A percentile compares a stretch with the other conserved stretches of the same genome.
phyloP scores from a whole-genome alignment of 1,140 invertebrate species.

The Nasonia longicornis region DNA sequence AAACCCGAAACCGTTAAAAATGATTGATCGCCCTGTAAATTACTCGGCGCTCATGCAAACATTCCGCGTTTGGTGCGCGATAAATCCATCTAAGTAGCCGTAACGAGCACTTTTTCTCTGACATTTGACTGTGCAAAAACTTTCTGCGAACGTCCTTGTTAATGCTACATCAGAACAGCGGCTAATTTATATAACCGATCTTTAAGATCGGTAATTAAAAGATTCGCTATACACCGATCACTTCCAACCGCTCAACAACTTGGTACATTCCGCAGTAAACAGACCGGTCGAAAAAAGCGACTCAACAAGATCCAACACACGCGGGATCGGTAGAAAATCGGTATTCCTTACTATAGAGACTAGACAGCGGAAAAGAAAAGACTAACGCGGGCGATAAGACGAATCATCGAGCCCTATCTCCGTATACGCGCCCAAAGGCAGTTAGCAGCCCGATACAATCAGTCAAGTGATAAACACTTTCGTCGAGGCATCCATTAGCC shows the following conservation, averaged over 20 bases:
- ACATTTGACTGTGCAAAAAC: too few species aligned
- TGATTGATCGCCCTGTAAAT: neutral
- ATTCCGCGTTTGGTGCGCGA: neutral
- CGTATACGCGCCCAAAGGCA: neutral
- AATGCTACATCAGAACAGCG: too few species aligned
- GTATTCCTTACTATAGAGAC: neutral
- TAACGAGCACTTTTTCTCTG: neutral
- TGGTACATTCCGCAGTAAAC: too few species aligned
- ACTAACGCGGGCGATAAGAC: neutral
- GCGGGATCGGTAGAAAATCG: too few species aligned
- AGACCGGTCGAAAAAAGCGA: too few species aligned
- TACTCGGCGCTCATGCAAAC: neutral
- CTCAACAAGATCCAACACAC: too few species aligned
- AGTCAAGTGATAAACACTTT: slow-evolving; percentile 28
- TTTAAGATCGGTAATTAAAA: too few species aligned
- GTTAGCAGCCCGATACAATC: slow-evolving; percentile 9
- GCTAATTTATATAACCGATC: too few species aligned
- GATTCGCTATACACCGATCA: too few species aligned
- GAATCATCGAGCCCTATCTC: neutral
- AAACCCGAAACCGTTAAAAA: neutral
- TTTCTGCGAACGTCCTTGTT: too few species aligned
- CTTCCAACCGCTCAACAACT: too few species aligned
- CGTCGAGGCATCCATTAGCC: slow-evolving; percentile 15
- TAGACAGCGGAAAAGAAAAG: neutral
- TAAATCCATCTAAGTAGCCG: neutral